A percentile compares a stretch with the other conserved stretches of the same genome.
phyloP scores from a whole-genome alignment of 2,888 invertebrate species.

The Pyrgus malvae region DNA sequence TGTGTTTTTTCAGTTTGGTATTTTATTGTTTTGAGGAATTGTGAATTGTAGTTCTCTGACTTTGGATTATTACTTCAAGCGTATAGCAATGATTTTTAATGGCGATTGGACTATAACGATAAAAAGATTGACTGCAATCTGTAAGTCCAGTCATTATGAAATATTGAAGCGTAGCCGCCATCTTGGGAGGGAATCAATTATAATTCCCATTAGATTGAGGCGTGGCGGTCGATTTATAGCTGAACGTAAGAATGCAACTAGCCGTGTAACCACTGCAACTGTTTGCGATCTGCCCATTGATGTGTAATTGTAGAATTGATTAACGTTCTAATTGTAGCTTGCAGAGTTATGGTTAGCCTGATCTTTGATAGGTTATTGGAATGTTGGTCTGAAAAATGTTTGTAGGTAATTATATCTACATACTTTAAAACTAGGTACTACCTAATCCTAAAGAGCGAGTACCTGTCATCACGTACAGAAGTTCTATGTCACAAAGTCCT shows the following conservation, averaged over 20 bases:
- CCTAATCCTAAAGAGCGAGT: no score
- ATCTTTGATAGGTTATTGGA: not conserved
- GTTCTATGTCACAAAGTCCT: no score
- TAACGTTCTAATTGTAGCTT: constrained; percentile 16
- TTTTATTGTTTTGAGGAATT: no score
- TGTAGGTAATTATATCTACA: no score
- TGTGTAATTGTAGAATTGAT: constrained; percentile 18
- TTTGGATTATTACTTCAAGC: not conserved
- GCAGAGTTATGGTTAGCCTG: not conserved
- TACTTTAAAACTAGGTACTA: no score
- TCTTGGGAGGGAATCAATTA: constrained; percentile 58
- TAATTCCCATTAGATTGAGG: constrained; percentile 60
- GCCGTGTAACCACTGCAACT: constrained; percentile 14
- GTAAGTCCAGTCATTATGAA: constrained; percentile 18
- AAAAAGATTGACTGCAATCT: constrained; percentile 3
- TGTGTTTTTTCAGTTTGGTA: no score
- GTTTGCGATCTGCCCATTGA: constrained; percentile 15
- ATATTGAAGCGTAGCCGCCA: constrained; percentile 31
- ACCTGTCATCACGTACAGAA: no score
- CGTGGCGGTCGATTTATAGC: constrained; percentile 50
- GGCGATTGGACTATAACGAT: not conserved
- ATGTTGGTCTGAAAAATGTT: no score
- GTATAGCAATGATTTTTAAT: not conserved
- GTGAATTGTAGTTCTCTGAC: no score
- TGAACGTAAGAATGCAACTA: constrained; percentile 19